Base-by-base conservation (phyloP, 2,888 invertebrate species). In the Lordiphosa andalusiaca region DNA sequence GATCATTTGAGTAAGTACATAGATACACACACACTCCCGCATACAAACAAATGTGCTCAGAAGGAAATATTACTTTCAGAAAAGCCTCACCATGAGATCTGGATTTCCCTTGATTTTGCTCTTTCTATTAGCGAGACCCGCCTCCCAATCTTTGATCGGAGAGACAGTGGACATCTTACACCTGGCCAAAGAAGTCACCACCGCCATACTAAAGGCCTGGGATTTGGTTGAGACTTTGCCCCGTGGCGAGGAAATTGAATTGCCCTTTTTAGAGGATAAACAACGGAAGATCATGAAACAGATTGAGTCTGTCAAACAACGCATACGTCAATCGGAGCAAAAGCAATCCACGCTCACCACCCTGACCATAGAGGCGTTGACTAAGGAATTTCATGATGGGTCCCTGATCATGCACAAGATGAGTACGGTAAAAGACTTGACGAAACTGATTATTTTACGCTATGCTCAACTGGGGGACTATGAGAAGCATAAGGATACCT, bases 361-460 rank as follows among this genome's bases (percentile, higher is more conserved):
- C 4, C n/a, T 59, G 36, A 73, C 46, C 35, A 53, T 70, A 13
- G 52, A 62, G 5, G 44, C 38, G 1, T 35, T 73, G 12, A 53
- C 37, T 3, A 33, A 47, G 2, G 41, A 63, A 3, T 53, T 53
- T 33, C 16, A 33, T 6, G 38, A 33, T 0, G 37, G 57, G 13
- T 37, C 59, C 0, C 1, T 38, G 51, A 7, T 63, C 6, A 2
- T 39, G 1, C 37, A 42, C 12, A 57, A 48, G 10, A 19, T 71
- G 10, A 6, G 6, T 13, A 16, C 41, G 2, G 13, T 67, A 4
- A 48, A 21, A 4, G 62, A 44, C 12, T 13, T 47, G 6, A 33
- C 30, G 2, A 53, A 53, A 7, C 30, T 13, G 16, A 55, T 71
- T 3, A 38, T 16, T 12, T 23, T 41, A 1, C 63, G 59, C 10